Conservation (phyloP, 2,888 invertebrate genomes). For the Brassicogethes aeneus region DNA sequence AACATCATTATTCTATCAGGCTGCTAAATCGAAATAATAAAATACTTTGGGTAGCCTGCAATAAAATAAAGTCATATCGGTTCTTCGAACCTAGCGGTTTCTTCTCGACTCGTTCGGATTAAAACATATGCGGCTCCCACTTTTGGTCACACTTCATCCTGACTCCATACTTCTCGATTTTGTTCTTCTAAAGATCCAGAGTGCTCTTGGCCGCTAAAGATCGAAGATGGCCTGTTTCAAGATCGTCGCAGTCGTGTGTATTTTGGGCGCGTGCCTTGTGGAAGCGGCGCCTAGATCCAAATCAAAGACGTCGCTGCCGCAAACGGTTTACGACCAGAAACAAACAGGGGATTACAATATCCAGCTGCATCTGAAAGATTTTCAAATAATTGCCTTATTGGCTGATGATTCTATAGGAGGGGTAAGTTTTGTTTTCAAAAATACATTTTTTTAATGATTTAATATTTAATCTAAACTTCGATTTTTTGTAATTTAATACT, state of each 20-base stretch:
- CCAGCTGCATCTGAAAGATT: conserved; percentile 68
- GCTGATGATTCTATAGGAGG: conserved; percentile 50
- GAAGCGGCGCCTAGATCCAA: conserved; percentile 17
- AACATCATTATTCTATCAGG: too few relatives aligned
- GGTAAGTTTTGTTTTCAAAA: conserved; percentile 37
- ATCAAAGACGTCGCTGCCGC: conserved; percentile 13
- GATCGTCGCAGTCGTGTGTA: not conserved
- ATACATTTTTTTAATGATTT: conserved; percentile 1
- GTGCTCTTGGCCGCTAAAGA: too few relatives aligned
- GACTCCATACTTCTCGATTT: too few relatives aligned
- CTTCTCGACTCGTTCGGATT: not conserved
- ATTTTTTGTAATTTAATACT: too few relatives aligned
- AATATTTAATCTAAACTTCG: too few relatives aligned
- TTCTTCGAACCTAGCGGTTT: conserved; percentile 4
- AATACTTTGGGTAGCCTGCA: too few relatives aligned
- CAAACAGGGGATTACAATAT: conserved; percentile 74
- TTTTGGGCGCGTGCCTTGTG: conserved; percentile 1
- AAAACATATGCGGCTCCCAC: not conserved
- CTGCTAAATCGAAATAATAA: too few relatives aligned
- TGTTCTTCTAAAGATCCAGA: too few relatives aligned
- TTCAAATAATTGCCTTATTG: conserved; percentile 62
- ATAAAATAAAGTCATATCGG: too few relatives aligned
- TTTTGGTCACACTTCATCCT: not conserved
- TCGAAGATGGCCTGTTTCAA: not conserved
- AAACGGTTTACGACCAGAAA: conserved; percentile 54